These are phyloP conservation scores for Synanthedon myopaeformis DNA, from an alignment of 2,888 invertebrate genomes.

Conservation along the genomic window DNA sequence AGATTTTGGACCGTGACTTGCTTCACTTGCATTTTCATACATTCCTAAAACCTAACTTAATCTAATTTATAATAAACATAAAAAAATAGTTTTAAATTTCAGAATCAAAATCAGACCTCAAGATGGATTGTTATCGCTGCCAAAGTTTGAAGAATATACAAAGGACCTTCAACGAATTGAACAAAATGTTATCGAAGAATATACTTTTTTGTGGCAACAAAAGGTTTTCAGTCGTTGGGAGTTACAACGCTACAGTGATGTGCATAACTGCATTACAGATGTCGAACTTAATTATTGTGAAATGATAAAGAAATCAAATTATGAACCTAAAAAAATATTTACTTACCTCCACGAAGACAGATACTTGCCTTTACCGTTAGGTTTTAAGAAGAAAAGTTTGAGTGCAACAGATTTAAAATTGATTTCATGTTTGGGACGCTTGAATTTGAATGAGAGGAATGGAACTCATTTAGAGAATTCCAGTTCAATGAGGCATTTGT, in stretches of 20 bases:
- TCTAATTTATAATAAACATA: not conserved
- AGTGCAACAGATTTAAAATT: slow-evolving; percentile 13
- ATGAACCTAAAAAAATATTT: slow-evolving; percentile 47
- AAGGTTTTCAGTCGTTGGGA: slow-evolving; percentile 76
- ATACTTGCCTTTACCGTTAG: slow-evolving; percentile 41
- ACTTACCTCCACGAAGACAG: slow-evolving; percentile 73
- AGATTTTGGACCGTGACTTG: no score
- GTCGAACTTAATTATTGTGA: slow-evolving; percentile 55
- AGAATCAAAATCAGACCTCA: slow-evolving; percentile 47
- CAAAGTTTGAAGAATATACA: slow-evolving; percentile 47
- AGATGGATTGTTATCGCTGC: slow-evolving; percentile 36
- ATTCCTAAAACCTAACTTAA: no score
- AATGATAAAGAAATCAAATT: slow-evolving; percentile 32
- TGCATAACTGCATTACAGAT: slow-evolving; percentile 73
- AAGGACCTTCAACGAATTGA: slow-evolving; percentile 20
- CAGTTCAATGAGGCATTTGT: slow-evolving; percentile 34
- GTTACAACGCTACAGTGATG: slow-evolving; percentile 68
- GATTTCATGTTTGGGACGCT: slow-evolving; percentile 23
- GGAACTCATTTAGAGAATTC: slow-evolving; percentile 19
- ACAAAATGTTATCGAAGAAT: slow-evolving; percentile 24
- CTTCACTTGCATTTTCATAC: no score
- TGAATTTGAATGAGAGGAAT: slow-evolving; percentile 25
- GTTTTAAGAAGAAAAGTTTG: slow-evolving; percentile 14
- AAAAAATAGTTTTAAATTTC: slow-evolving; percentile 10
- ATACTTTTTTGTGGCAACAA: slow-evolving; percentile 77